A percentile compares a stretch with the other conserved stretches of the same genome.
Conservation (phyloP, 2,113 vertebrate genomes). For the Halcyon senegalensis region DNA sequence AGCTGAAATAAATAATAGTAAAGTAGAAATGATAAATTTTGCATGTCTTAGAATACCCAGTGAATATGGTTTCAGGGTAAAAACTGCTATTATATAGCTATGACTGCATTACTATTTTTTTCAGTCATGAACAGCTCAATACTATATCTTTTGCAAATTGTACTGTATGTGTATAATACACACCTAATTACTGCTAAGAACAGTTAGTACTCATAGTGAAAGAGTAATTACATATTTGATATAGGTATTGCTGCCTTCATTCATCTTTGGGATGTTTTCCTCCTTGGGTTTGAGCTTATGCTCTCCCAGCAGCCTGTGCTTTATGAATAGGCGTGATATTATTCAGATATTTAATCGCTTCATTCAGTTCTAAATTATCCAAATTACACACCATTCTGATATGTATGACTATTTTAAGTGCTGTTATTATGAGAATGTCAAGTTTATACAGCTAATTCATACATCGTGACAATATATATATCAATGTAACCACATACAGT, state of each 20-base stretch:
- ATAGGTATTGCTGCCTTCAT: not conserved
- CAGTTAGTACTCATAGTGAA: not conserved
- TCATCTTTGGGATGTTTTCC: not conserved
- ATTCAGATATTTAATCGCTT: not conserved
- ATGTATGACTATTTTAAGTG: not conserved
- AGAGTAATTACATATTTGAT: not conserved
- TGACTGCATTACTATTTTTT: not conserved
- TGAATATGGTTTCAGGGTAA: not conserved
- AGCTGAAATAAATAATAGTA: not conserved
- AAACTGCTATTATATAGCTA: not conserved
- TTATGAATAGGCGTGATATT: not conserved
- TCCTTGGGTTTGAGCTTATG: not conserved
- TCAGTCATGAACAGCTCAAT: not conserved
- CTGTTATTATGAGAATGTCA: not conserved
- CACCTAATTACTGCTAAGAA: not conserved
- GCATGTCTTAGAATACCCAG: not conserved
- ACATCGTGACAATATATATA: not conserved
- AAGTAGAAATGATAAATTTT: not conserved
- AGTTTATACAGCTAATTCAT: not conserved
- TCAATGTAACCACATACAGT: not conserved
- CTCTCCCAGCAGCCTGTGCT: not conserved
- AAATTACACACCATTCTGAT: not conserved
- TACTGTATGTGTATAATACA: not conserved
- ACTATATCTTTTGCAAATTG: not conserved
- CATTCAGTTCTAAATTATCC: not conserved